phyloP scores from a whole-genome alignment of 1,140 invertebrate genomes.

The Bombus waltoni region DNA sequence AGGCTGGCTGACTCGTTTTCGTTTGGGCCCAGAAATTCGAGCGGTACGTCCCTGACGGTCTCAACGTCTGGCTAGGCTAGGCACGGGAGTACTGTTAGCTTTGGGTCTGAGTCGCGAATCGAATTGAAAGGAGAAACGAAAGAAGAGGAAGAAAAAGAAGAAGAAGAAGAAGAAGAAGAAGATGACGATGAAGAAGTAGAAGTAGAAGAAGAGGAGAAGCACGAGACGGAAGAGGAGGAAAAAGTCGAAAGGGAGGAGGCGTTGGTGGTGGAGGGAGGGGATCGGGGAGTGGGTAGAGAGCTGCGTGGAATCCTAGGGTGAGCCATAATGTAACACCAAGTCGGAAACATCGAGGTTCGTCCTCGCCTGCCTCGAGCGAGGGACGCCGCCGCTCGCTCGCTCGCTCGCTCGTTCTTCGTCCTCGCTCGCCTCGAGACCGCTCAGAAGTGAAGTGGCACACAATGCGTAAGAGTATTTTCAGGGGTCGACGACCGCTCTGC shows the following conservation, averaged over 20 bases:
- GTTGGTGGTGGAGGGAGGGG: constrained; percentile 9
- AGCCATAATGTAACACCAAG: constrained; percentile 60
- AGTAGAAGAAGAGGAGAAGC: neutral
- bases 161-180: neutral
- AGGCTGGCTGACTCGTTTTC: constrained; percentile 32
- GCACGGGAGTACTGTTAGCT: constrained; percentile 68
- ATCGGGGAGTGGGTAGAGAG: constrained; percentile 9
- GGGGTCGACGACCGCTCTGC: constrained; percentile 80
- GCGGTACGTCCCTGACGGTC: constrained; percentile 66
- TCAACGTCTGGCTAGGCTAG: constrained; percentile 67
- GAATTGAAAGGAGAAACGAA: constrained; percentile 40
- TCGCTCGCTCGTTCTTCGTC: constrained; percentile 52
- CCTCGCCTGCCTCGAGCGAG: constrained; percentile 48
- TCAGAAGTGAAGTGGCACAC: constrained; percentile 81
- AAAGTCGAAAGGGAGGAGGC: constrained; percentile 21
- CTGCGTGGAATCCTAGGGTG: constrained; percentile 48
- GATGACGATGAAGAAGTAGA: constrained; percentile 9
- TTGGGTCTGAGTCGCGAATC: constrained; percentile 39
- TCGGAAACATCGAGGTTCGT: constrained; percentile 58
- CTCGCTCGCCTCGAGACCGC: constrained; percentile 58
- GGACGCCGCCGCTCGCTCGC: constrained; percentile 41
- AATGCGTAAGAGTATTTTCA: constrained; percentile 81
- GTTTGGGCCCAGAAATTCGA: constrained; percentile 61
- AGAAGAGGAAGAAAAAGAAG: neutral
- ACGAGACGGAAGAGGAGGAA: constrained; percentile 3